These are phyloP conservation scores for Cepphus grylle DNA, from an alignment of 2,113 vertebrate genomes.

Conservation along the genomic window DNA sequence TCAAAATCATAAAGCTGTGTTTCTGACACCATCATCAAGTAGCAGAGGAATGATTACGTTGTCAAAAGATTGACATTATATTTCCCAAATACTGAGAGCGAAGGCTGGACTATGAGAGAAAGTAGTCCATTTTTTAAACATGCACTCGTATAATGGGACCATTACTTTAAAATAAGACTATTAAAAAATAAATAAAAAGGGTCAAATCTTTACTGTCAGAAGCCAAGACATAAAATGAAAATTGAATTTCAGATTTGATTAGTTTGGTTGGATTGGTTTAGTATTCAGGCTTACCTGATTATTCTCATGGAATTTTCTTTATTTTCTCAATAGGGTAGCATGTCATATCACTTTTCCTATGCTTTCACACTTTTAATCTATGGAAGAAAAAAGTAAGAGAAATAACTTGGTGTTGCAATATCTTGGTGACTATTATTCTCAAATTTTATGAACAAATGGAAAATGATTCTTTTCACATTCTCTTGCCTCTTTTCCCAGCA, in stretches of 20 bases:
- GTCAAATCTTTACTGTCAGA: background rate
- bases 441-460: background rate
- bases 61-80: background rate
- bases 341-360: background rate
- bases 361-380: background rate
- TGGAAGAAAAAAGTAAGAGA: background rate
- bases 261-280: background rate
- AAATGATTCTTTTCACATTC: background rate
- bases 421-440: background rate
- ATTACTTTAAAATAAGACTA: background rate
- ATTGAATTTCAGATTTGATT: background rate
- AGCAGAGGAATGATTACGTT: background rate
- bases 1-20: background rate
- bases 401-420: background rate
- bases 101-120: background rate
- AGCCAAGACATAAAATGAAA: background rate
- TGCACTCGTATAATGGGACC: background rate
- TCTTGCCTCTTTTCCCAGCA: background rate
- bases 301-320: background rate
- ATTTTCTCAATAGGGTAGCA: background rate
- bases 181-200: background rate
- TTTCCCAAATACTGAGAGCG: background rate
- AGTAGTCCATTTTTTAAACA: background rate
- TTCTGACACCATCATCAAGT: background rate
- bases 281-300: background rate